phyloP scores from a whole-genome alignment of 1,140 invertebrate species.

The Heliconius hewitsoni region DNA sequence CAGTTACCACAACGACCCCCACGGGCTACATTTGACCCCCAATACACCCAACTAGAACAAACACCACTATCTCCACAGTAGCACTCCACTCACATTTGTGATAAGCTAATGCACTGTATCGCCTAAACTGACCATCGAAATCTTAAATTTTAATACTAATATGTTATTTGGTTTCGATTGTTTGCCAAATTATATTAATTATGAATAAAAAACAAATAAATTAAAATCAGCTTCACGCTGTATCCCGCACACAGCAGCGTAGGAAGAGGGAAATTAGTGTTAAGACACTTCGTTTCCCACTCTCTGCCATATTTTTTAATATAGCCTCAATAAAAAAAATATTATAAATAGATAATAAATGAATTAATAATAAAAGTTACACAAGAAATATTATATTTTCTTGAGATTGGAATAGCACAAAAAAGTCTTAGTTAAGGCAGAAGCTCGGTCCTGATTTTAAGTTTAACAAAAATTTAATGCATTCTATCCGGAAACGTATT shows the following conservation, averaged over 20 bases:
- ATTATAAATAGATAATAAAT: no score
- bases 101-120: slow-evolving; percentile 30
- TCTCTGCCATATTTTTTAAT: neutral
- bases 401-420: no score
- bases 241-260: neutral
- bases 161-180: neutral
- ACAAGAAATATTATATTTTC: no score
- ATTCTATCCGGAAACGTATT: no score
- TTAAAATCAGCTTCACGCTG: neutral
- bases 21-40: neutral
- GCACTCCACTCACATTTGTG: slow-evolving; percentile 24
- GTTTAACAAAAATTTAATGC: no score
- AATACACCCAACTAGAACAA: slow-evolving; percentile 8
- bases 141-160: neutral
- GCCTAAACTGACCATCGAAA: slow-evolving; percentile 30
- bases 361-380: no score
- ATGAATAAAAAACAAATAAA: no score
- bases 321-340: no score
- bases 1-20: neutral
- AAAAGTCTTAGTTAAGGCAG: no score
- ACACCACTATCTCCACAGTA: slow-evolving; percentile 23
- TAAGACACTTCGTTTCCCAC: neutral
- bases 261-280: neutral
- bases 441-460: no score
- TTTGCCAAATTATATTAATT: neutral